Evolutionary conservation across 2,888 invertebrate genomes (phyloP).

Genomic region (Nysson spinosus): DNA sequence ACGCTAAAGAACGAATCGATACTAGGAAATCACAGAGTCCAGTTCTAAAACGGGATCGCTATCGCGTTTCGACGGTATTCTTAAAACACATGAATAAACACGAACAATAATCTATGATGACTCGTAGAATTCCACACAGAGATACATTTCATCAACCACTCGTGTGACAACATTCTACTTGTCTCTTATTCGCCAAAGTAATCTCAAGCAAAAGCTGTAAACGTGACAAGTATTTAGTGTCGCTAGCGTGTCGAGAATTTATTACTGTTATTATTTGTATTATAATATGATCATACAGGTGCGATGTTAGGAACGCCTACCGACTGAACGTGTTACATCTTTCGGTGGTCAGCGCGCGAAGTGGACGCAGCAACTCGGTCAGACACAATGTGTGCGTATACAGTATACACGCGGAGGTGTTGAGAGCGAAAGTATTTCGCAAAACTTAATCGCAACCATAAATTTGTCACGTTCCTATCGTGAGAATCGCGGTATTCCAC

Average conservation of each 20-base stretch:
- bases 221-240: too few relatives aligned
- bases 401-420: slow-evolving; percentile 12
- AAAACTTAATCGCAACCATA: slow-evolving; percentile 66
- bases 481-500: slow-evolving; percentile 71
- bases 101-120: slow-evolving; percentile 12
- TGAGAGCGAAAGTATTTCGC: slow-evolving; percentile 59
- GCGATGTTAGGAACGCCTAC: slow-evolving; percentile 13
- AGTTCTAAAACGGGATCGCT: slow-evolving; percentile 26
- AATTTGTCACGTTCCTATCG: slow-evolving; percentile 66
- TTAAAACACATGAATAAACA: slow-evolving; percentile 9
- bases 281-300: slow-evolving; percentile 12
- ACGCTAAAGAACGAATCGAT: slow-evolving; percentile 34
- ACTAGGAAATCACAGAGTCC: slow-evolving; percentile 43
- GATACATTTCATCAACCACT: not conserved
- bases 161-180: too few relatives aligned
- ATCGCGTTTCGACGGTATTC: slow-evolving; percentile 15
- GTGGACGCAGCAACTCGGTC: slow-evolving; percentile 27
- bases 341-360: slow-evolving; percentile 27
- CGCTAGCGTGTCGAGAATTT: too few relatives aligned
- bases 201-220: too few relatives aligned
- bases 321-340: slow-evolving; percentile 5
- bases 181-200: too few relatives aligned
- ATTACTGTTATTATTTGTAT: not conserved
- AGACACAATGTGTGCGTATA: slow-evolving; percentile 11
- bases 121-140: slow-evolving; percentile 9